Evolutionary conservation across 2,113 vertebrate genomes (phyloP), one percentile per base, ranked within the genome.

Genomic region (Hydrolagus affinis): DNA sequence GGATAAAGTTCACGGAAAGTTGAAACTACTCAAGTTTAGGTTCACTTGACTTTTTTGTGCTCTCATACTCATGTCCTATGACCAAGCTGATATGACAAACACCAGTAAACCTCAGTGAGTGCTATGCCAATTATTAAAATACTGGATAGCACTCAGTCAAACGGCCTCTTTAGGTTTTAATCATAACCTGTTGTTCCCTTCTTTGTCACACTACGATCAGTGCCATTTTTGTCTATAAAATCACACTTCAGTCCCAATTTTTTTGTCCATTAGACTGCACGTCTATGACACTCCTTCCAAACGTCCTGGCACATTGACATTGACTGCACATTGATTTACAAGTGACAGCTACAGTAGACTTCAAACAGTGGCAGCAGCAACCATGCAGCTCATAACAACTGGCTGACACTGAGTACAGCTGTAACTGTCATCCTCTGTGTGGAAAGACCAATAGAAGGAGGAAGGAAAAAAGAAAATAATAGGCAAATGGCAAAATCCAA

Each of bases 221-320:
- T 83, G 23, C 77, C 15, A 83, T 83, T 64, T 17, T 83, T 83
- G 59, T 64, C 60, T 21, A 11, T 30, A 83, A 32, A 83, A 32
- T 60, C 11, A 62, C n/a, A 64, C 23, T 25, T 80, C 17, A 59
- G 66, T 68, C 60, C 7, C 14, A 80, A 66, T 17, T 83, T 68
- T 66, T 66, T 14, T 30, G 19, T 30, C 14, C 60, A 19, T 80
- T 30, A 64, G 77, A 25, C 60, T 83, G 19, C 25, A 60, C 30
- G 8, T 66, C 62, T 32, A 23, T 19, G 19, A 62, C 32, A 17
- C 62, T 83, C 15, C 9, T 30, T 83, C 62, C n/a, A 66, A 66
- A 60, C 32, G 66, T 21, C 62, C 19, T 64, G 78, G 62, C 28
- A 32, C 17, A 21, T 30, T 83, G 11, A 1, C 8, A 25, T 32